Evolutionary conservation across 92 coral and sea anemone species (phyloP), one percentile per base, ranked within the genome.

Genomic region (Zoanthus sansibaricus): DNA sequence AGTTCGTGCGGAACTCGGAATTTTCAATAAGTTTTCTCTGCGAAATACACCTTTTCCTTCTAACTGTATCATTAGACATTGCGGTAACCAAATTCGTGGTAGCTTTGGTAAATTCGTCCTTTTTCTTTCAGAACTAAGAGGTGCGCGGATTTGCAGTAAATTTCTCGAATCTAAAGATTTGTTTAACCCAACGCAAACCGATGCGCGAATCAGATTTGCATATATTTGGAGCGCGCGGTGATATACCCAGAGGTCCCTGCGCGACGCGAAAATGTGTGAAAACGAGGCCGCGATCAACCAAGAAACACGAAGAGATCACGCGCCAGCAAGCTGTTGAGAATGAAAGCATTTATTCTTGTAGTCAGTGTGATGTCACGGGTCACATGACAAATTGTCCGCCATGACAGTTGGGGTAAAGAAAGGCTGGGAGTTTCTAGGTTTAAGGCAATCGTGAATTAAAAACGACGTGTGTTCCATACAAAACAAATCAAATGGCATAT

Each of bases 211-310:
- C 92, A 87, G 91, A 94, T 94, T 94, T 93, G 96, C 98, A 94
- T 94, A 93, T 90, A 90, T 86, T 80, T 92, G 82, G 91, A 93
- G 98, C 96, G 98, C 98, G 98, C 98, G 90, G 90, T 89, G 91
- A 72, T 86, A 70, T 14, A 51, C 98, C 98, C 98, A 94, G 71
- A 66, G 84, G 88, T 85, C 96, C 9, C 13, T 80, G 86, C 84
- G 55, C 14, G 62, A 47, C 45, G 33, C 30, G 18, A 59, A 25
- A 25, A 47, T 72, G 85, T 80, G n/a, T 75, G 92, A 64, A 54
- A 86, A 80, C 94, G 94, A 92, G 94, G 94, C 94, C 47, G 33
- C 66, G 6, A 14, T 58, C 20, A 58, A 12, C 55, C 55, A 49
- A 6, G 55, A 49, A 49, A 49, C 55, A 49, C 55, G 55, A 49